Percentiles rank a stretch among this genome's conserved stretches.
Evolutionary conservation across 2,797 vertebrate species (phyloP).

Genomic region (Rhinichthys osculus): DNA sequence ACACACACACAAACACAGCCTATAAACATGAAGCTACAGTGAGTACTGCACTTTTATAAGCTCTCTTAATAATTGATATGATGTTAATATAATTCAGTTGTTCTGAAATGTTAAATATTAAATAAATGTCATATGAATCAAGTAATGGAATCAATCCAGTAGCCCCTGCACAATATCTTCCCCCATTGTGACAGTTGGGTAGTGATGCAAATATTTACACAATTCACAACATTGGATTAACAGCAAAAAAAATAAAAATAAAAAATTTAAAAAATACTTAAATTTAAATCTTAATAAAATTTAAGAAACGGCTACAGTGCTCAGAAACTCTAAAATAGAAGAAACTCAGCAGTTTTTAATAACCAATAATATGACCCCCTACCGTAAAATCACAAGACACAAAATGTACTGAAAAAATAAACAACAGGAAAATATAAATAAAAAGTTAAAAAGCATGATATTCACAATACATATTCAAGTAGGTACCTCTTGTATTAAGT

Average conservation of each 20-base stretch:
- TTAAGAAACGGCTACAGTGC: not conserved
- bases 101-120: conserved; percentile 37
- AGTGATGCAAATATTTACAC: not conserved
- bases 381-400: conserved; percentile 14
- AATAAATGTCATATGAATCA: conserved; percentile 24
- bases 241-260: not conserved
- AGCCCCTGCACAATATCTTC: not conserved
- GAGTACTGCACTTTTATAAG: conserved; percentile 20
- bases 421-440: conserved; percentile 1
- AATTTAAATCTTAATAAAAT: too few species aligned
- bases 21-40: conserved; percentile 13
- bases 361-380: not conserved
- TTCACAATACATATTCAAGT: conserved; percentile 15
- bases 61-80: conserved; percentile 39
- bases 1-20: not conserved
- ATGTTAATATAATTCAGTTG: conserved; percentile 38
- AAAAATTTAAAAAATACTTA: too few species aligned
- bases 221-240: not conserved
- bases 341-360: not conserved
- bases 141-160: not conserved
- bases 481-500: not conserved
- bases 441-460: conserved; percentile 17
- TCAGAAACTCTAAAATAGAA: not conserved
- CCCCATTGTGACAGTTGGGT: not conserved
- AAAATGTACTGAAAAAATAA: not conserved